Evolutionary conservation across 30 jellyfish, hydroid and myxozoan genomes (phyloP), one percentile per base, ranked within the genome.

Genomic region (Cassiopea andromeda): DNA sequence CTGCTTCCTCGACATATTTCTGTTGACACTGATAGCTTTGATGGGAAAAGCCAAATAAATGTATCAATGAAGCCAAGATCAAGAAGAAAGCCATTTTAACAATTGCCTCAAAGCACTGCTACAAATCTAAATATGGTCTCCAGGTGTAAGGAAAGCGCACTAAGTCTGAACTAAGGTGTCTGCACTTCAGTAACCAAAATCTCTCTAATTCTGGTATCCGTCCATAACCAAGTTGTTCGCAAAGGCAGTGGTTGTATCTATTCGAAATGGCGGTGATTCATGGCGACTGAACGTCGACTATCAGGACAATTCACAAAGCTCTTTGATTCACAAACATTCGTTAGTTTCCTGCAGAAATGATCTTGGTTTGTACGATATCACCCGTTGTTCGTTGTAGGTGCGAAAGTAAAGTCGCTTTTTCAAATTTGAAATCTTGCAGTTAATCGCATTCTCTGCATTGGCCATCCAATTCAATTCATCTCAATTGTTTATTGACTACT

Each of bases 401-500:
- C 48, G 86, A 87, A 87, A 78, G 84, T 61, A 87, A 87, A 77
- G 48, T 57, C 85, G 54, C 58, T 69, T 47, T 75, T 86, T 67
- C 79, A 78, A 67, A 77, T 66, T 18, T 38, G 85, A 45, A 44
- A 67, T 47, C 90, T 82, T 87, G 73, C 85, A 75, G 89, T 38
- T 77, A 48, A 64, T 78, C 74, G 49, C 81, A 57, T 48, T 7
- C 69, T 77, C 86, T 77, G 94, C 54, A 68, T 73, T 44, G 64
- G 71, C 74, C 77, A 77, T 67, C 77, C 94, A 87, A 77, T 69
- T 71, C 94, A 87, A 87, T 69, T 71, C 90, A 87, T 64, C 73
- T 77, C 94, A 87, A 87, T 78, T 87, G 90, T 87, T 77, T 77
- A 69, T 87, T 87, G 90, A 78, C 94, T 66, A 72, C 64, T 86